Evolutionary conservation across 2,888 invertebrate species (phyloP).

Genomic region (Leucoma salicis): DNA sequence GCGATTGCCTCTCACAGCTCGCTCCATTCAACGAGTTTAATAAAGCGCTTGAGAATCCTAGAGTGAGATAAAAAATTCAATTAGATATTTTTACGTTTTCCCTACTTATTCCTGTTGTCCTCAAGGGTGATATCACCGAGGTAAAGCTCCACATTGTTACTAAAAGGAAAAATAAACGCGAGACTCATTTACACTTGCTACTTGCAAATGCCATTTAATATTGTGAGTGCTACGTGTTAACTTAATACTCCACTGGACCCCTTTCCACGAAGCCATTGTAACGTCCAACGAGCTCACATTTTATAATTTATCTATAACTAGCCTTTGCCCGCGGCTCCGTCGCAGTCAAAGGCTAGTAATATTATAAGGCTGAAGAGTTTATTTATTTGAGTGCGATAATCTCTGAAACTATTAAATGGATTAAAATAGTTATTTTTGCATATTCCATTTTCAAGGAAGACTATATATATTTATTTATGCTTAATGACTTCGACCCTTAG

Average conservation of each 20-base stretch:
- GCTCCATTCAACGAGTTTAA: conserved; percentile 57
- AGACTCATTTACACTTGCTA: conserved; percentile 53
- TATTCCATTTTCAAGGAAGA: too few species aligned
- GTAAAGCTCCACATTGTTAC: conserved; percentile 41
- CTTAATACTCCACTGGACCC: conserved; percentile 25
- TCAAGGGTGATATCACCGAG: conserved; percentile 46
- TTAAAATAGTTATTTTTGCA: too few species aligned
- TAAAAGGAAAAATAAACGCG: conserved; percentile 46
- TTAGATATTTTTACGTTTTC: conserved; percentile 58
- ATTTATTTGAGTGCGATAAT: too few species aligned
- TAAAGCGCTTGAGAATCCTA: conserved; percentile 53
- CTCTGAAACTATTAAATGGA: too few species aligned
- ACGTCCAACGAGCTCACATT: too few species aligned
- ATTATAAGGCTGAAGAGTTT: too few species aligned
- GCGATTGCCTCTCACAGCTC: conserved; percentile 55
- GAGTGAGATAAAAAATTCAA: conserved; percentile 67
- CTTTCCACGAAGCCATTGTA: conserved; percentile 19
- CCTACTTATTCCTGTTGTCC: conserved; percentile 47
- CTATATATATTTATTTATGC: too few species aligned
- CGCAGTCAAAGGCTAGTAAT: too few species aligned
- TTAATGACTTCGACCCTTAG: too few species aligned
- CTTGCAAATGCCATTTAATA: conserved; percentile 52
- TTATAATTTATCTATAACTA: too few species aligned
- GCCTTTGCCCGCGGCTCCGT: too few species aligned
- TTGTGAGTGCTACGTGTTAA: conserved; percentile 42